A percentile compares a stretch with the other conserved stretches of the same genome.
Conservation (phyloP, 2,113 vertebrate species). For the Lagenorhynchus albirostris region DNA sequence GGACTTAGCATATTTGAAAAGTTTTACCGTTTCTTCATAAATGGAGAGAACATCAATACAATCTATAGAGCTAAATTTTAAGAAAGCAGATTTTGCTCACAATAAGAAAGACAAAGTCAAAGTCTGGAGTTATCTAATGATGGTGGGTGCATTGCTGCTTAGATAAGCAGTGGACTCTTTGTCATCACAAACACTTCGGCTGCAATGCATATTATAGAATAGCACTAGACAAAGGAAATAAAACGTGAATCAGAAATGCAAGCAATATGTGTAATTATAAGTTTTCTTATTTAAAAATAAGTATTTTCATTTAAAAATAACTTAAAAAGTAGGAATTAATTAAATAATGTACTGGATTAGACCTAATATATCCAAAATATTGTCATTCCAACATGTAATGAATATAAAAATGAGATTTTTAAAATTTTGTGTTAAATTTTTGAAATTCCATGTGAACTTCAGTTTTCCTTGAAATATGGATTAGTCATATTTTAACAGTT, state of each 20-base stretch:
- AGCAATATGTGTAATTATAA: not conserved
- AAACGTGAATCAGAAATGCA: not conserved
- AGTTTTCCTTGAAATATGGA: not conserved
- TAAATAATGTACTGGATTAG: not conserved
- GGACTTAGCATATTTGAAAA: not conserved
- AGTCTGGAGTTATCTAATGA: not conserved
- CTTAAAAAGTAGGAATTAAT: not conserved
- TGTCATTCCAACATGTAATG: not conserved
- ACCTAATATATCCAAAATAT: not conserved
- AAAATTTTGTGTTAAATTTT: not conserved
- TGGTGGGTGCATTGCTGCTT: fast-evolving
- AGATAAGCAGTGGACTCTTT: not conserved
- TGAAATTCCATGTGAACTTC: not conserved
- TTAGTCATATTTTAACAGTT: not conserved
- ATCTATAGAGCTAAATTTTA: not conserved
- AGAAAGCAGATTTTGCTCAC: not conserved
- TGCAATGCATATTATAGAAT: not conserved
- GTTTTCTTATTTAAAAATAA: not conserved
- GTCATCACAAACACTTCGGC: not conserved
- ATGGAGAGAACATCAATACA: not conserved
- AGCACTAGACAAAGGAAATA: not conserved
- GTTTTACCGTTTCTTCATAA: not conserved
- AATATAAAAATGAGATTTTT: not conserved
- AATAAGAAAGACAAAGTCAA: not conserved
- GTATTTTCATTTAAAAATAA: not conserved